Evolutionary conservation across 2,888 invertebrate genomes (phyloP), one percentile per base, ranked within the genome.

Genomic region (Nudaria mundana): DNA sequence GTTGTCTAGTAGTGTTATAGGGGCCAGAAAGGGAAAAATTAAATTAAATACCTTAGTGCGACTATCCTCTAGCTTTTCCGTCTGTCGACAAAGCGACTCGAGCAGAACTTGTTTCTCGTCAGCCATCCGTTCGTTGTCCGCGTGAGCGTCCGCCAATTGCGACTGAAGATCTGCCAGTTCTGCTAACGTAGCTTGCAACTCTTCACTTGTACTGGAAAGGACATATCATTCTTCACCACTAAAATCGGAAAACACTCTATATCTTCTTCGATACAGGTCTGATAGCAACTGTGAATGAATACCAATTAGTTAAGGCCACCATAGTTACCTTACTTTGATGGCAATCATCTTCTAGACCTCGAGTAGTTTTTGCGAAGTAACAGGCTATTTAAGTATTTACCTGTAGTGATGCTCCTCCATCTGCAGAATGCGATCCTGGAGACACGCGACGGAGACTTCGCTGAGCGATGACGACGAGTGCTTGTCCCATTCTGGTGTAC

Each of bases 351-450:
- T n/a, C n/a, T n/a, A n/a, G n/a, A n/a, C n/a, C n/a, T n/a, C n/a
- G n/a, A n/a, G n/a, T n/a, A n/a, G n/a, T n/a, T n/a, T n/a, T n/a
- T n/a, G n/a, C n/a, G n/a, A n/a, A n/a, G n/a, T n/a, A n/a, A n/a
- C n/a, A n/a, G n/a, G n/a, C 10, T 5, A 2, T 12, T 25, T 5
- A 0, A 12, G 14, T 28, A 22, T 16, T 33, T 34, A 92, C 92
- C 92, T 92, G 69, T 95, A 94, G 69, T 96, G 95, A 11, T 95
- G 95, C 77, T 96, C 96, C 74, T 96, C 96, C 96, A 96, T 97
- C 83, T 97, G 96, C 75, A 96, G 91, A 63, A 98, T 97, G 70
- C 97, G 93, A 74, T 98, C 98, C 82, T 98, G 98, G 49, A 97
- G 90, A 75, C 97, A 97, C 12, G 97, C 97, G 48, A 98, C 96